Base-by-base conservation (phyloP, 2,888 invertebrate species). In the Camptogramma bilineatum region DNA sequence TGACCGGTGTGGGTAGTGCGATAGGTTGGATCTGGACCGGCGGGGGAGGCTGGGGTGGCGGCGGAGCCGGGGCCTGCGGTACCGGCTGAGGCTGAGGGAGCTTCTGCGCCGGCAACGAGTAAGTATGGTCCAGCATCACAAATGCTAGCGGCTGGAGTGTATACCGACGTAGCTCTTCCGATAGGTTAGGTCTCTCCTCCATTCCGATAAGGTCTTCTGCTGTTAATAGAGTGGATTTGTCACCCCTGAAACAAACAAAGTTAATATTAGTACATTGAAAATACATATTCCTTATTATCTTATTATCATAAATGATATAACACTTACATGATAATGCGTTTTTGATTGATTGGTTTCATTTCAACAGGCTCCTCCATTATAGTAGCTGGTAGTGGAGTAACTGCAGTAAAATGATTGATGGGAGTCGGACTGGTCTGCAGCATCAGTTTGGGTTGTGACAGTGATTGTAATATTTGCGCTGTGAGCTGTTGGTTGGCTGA, bases 401-500 rank as follows among this genome's bases (percentile, higher is more conserved):
- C 34, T 47, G 72, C 62, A 64, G 78, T 58, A 58, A 79, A 64
- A 64, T 83, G 82, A 67, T 83, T 83, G 18, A 84, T 57, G 5
- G 83, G 75, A 0, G 80, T 76, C 1, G 84, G 81, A 64, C 78
- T 83, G 5, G 86, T 76, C 60, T 88, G 88, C 63, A 91, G 66
- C 82, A 90, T 81, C 50, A 91, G 71, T 70, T 93, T 93, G 1
- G 93, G 92, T 65, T 92, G 93, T 16, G 93, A 88, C 16, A 94
- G 76, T 31, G 95, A 94, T 74, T 95, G 95, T 70, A 95, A 82
- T 73, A 95, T 95, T 78, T 95, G 94, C 21, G 95, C 95, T 1
- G 95, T 95, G 59, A 95, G 80, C 63, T 94, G 94, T 74, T 95
- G 95, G 77, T 94, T 95, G 19, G 94, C 94, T 7, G 94, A 94